Evolutionary conservation across 1,140 invertebrate species (phyloP).

Genomic region (Solenopsis invicta): DNA sequence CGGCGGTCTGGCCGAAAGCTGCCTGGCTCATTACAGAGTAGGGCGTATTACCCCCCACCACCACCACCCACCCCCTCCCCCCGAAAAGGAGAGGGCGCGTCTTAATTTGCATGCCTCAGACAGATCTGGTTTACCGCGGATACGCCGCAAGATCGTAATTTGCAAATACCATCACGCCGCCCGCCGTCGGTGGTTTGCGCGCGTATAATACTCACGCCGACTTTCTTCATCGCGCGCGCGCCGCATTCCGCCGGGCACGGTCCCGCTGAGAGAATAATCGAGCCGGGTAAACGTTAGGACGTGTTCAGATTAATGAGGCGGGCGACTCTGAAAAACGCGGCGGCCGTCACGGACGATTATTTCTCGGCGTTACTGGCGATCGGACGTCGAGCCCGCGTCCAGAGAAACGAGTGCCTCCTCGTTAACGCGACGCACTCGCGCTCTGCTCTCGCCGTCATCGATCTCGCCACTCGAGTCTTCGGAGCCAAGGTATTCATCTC

Average conservation of each 20-base stretch:
- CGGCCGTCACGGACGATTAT: constrained; percentile 57
- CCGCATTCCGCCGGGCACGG: not conserved
- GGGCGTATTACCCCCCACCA: not conserved
- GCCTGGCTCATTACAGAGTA: constrained; percentile 57
- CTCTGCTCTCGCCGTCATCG: constrained; percentile 55
- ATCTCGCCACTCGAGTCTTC: constrained; percentile 47
- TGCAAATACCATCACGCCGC: not conserved
- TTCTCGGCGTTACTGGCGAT: constrained; percentile 52
- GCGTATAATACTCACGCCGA: not conserved
- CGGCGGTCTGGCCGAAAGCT: constrained; percentile 61
- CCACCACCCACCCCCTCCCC: too few relatives aligned
- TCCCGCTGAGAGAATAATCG: constrained; percentile 19
- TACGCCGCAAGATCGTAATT: not conserved
- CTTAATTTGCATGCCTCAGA: not conserved
- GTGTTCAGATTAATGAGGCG: constrained; percentile 50
- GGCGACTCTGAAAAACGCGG: constrained; percentile 25
- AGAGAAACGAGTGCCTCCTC: constrained; percentile 43
- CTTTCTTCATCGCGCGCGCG: not conserved
- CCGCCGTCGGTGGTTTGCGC: not conserved
- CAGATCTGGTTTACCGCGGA: not conserved
- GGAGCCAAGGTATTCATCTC: constrained; percentile 52
- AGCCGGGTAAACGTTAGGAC: constrained; percentile 41
- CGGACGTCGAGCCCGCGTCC: constrained; percentile 50
- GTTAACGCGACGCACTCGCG: constrained; percentile 43
- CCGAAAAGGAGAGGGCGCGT: not conserved